phyloP scores from a whole-genome alignment of 2,113 vertebrate genomes.

The Calidris pugnax region DNA sequence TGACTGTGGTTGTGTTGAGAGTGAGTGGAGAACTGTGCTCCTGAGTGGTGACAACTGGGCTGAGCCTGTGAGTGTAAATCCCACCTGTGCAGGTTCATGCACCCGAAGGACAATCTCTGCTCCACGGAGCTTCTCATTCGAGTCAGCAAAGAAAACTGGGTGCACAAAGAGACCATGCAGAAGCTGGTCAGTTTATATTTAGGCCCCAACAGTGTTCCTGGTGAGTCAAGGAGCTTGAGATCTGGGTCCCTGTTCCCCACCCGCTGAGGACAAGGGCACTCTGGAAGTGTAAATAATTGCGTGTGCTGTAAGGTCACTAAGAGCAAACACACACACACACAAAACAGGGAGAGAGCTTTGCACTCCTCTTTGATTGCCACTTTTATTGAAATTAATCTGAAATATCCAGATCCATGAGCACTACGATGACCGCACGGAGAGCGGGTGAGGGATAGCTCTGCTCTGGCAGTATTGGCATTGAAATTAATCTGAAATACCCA shows the following conservation, averaged over 20 bases:
- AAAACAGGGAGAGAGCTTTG: background rate
- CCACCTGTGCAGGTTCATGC: fast-evolving
- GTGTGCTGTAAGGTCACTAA: background rate
- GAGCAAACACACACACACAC: background rate
- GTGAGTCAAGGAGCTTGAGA: background rate
- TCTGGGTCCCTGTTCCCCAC: background rate
- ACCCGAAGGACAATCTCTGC: background rate
- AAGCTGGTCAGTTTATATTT: background rate
- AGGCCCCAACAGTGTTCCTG: background rate
- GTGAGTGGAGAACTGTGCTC: background rate
- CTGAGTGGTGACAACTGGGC: background rate
- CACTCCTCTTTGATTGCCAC: background rate
- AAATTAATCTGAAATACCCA: background rate
- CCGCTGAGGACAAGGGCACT: background rate
- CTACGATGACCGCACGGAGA: background rate
- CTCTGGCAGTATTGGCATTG: background rate
- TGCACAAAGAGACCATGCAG: background rate
- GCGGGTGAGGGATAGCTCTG: background rate
- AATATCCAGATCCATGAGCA: background rate
- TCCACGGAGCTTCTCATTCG: background rate
- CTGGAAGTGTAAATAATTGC: background rate
- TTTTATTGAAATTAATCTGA: background rate
- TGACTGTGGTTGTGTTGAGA: background rate
- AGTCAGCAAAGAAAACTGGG: background rate
- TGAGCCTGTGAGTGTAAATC: background rate